phyloP scores from a whole-genome alignment of 1,140 invertebrate genomes.

The Vollenhovia emeryi region DNA sequence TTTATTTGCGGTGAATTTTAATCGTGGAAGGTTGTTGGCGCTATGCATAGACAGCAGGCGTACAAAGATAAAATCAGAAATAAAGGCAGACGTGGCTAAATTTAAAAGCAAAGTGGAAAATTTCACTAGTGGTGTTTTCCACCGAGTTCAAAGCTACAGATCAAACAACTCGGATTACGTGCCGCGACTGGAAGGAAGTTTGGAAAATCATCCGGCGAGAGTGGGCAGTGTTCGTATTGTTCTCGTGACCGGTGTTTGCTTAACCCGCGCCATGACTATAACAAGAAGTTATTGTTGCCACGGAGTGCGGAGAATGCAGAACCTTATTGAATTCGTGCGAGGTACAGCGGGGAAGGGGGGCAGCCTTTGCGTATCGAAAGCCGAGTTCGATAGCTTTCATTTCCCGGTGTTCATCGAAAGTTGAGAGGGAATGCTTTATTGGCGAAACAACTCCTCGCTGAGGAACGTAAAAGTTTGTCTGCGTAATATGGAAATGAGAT shows the following conservation, averaged over 20 bases:
- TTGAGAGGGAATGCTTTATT: conserved; percentile 54
- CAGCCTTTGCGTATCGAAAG: conserved; percentile 43
- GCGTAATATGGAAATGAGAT: not conserved
- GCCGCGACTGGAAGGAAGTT: conserved; percentile 71
- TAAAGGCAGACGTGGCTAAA: conserved; percentile 12
- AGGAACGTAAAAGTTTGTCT: conserved; percentile 26
- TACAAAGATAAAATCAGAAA: conserved; percentile 27
- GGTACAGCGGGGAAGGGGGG: not conserved
- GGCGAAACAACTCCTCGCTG: conserved; percentile 25
- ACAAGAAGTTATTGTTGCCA: conserved; percentile 58
- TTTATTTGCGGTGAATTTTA: conserved; percentile 6
- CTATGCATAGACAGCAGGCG: not conserved
- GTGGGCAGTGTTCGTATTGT: conserved; percentile 45
- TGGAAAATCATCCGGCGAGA: conserved; percentile 55
- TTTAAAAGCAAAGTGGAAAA: conserved; percentile 49
- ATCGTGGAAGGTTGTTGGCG: not conserved
- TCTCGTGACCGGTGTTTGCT: conserved; percentile 46
- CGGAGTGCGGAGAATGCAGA: conserved; percentile 53
- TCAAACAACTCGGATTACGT: conserved; percentile 71
- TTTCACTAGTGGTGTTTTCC: conserved; percentile 63
- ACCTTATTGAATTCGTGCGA: conserved; percentile 57
- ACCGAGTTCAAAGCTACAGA: conserved; percentile 67
- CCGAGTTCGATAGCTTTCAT: conserved; percentile 43
- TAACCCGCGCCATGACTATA: conserved; percentile 33
- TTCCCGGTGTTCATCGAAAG: conserved; percentile 43